A percentile compares a stretch with the other conserved stretches of the same genome.
Conservation (phyloP, 2,888 invertebrate species). For the Helleia helle region DNA sequence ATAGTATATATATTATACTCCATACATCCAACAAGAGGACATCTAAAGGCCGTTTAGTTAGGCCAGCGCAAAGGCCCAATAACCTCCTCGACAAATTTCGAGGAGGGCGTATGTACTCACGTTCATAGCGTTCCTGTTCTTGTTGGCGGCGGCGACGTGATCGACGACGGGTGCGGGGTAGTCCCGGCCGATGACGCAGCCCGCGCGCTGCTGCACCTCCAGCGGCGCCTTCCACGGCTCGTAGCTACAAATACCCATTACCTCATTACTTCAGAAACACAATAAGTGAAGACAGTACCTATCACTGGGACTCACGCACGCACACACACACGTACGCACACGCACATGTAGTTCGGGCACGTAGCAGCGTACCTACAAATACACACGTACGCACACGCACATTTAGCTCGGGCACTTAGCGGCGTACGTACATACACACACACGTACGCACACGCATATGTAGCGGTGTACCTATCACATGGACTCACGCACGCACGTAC, state of each 20-base stretch:
- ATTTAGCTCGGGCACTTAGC: constrained; percentile 35
- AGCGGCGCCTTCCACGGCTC: constrained; percentile 82
- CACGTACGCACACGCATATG: constrained; percentile 7
- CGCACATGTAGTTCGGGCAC: constrained; percentile 30
- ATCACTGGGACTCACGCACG: neutral
- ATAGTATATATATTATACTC: too few species aligned
- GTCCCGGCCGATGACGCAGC: constrained; percentile 78
- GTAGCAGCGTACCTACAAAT: too few species aligned
- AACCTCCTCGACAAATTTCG: too few species aligned
- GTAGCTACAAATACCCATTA: constrained; percentile 48
- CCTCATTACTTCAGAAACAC: too few species aligned
- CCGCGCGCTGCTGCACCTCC: constrained; percentile 74
- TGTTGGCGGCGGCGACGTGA: constrained; percentile 66
- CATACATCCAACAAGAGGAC: too few species aligned
- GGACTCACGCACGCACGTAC: too few species aligned
- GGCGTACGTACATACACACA: neutral
- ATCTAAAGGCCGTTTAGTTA: too few species aligned
- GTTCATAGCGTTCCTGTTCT: constrained; percentile 69
- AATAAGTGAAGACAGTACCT: too few species aligned
- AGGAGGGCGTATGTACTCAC: constrained; percentile 29
- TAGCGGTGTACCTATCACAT: too few species aligned
- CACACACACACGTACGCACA: neutral
- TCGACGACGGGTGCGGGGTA: constrained; percentile 80
- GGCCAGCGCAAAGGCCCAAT: too few species aligned
- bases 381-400: neutral